Conservation (phyloP, 2,888 invertebrate genomes). For the Lapara coniferarum region DNA sequence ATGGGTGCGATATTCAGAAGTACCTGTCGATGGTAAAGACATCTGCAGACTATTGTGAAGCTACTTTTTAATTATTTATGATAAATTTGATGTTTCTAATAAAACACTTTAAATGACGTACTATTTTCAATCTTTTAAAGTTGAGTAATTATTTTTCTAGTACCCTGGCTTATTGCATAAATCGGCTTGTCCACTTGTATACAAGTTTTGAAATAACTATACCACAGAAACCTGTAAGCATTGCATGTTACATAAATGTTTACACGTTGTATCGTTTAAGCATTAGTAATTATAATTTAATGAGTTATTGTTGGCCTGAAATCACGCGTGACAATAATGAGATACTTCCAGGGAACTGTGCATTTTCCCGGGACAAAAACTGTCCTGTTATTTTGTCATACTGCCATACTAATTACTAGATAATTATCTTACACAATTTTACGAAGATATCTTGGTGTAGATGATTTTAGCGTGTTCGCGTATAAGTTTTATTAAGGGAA, state of each 20-base stretch:
- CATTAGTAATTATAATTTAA: slow-evolving; percentile 2
- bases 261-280: not conserved
- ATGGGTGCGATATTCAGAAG: too few species aligned
- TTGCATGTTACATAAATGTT: slow-evolving; percentile 3
- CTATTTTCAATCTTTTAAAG: not conserved
- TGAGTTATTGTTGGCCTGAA: slow-evolving; percentile 3
- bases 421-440: too few species aligned
- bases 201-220: slow-evolving; percentile 1
- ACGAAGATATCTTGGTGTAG: too few species aligned
- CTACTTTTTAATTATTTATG: too few species aligned
- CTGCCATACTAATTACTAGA: too few species aligned
- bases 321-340: not conserved
- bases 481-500: too few species aligned
- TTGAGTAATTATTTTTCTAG: not conserved
- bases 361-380: not conserved
- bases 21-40: not conserved
- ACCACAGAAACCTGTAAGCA: not conserved
- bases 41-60: not conserved
- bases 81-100: too few species aligned
- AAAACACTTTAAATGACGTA: not conserved
- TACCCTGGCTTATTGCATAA: slow-evolving; percentile 4
- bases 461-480: too few species aligned
- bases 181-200: not conserved
- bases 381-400: too few species aligned
- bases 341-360: not conserved